These are phyloP conservation scores for Sphaerolaimus hirsutus DNA, from an alignment of 2,888 invertebrate genomes.

Conservation along the genomic window DNA sequence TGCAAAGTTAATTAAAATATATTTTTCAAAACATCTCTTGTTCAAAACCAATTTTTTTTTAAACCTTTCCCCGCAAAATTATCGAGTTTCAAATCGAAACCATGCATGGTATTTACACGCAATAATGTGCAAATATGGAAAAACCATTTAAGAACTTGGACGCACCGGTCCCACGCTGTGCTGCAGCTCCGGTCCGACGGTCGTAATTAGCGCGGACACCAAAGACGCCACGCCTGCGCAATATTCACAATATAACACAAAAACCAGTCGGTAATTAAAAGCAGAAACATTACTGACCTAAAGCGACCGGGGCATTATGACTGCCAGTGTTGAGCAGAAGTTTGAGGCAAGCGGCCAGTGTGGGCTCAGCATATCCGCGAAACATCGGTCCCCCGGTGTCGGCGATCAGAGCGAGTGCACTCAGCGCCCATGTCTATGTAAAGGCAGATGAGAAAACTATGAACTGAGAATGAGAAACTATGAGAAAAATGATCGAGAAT, in stretches of 20 bases:
- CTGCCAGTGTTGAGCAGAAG: conserved; percentile 29
- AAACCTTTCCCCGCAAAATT: no score
- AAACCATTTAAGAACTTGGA: neutral
- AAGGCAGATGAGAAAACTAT: no score
- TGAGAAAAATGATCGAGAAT: no score
- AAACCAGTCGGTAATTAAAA: neutral
- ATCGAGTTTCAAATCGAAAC: no score
- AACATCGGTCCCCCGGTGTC: conserved; percentile 99
- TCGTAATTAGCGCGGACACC: conserved; percentile 77
- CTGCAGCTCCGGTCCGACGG: conserved; percentile 90
- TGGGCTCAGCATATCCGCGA: conserved; percentile 79
- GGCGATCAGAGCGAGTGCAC: conserved; percentile 75
- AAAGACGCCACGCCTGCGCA: conserved; percentile 30
- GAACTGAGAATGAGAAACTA: no score
- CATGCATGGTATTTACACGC: no score
- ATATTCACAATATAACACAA: no score
- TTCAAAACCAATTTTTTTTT: no score
- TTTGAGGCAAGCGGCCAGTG: conserved; percentile 64
- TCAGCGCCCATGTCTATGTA: conserved; percentile 75
- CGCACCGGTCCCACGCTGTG: conserved; percentile 30
- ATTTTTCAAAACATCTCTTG: no score
- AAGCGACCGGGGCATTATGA: conserved; percentile 16
- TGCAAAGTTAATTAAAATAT: no score
- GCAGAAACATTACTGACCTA: conserved; percentile 5
- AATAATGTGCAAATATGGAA: neutral